Base-by-base conservation (phyloP, 2,113 vertebrate genomes). In the Lampris incognitus region DNA sequence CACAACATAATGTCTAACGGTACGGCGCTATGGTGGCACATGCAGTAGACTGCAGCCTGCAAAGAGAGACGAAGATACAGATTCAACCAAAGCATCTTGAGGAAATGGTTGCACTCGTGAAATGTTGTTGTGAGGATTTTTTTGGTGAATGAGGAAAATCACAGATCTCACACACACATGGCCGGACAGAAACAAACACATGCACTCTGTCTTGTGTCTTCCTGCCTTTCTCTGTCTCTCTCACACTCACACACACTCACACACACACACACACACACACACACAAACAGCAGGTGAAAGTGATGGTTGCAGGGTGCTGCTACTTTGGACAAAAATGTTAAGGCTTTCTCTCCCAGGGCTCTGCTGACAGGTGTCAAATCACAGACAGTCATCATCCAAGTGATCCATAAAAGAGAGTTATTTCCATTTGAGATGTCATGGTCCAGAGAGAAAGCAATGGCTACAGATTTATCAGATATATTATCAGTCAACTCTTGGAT, bases 311-410 rank as follows among this genome's bases (percentile, higher is more conserved):
- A 2, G 3, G 44, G 41, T 63, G 52, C 37, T 48, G 58, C 59
- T 40, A 6, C 0, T 24, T 24, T 55, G 59, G 50, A 67, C 37
- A 55, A 48, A 65, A 60, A 69, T 42, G 2, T 42, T 42, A 69
- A 55, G 42, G 40, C 13, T 40, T 50, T 39, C 44, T 57, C 3
- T 42, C 41, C 50, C 3, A 1, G 52, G 10, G 52, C 63, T 67
- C 75, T 41, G 75, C 40, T 56, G 70, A 74, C 61, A 78, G 71
- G 59, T 65, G 80, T 41, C 64, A 55, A 65, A n/a, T 59, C 46
- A n/a, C 5, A 44, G 40, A 9, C 50, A 44, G 8, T 46, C 1
- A 0, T 40, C 54, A 37, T 9, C 24, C 2, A 7, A 51, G 58
- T 59, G 64, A 75, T 65, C 38, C 54, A 42, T 40, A 6, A 62